Conservation (phyloP, 2,113 vertebrate species). For the Nothocercus nigrocapillus region DNA sequence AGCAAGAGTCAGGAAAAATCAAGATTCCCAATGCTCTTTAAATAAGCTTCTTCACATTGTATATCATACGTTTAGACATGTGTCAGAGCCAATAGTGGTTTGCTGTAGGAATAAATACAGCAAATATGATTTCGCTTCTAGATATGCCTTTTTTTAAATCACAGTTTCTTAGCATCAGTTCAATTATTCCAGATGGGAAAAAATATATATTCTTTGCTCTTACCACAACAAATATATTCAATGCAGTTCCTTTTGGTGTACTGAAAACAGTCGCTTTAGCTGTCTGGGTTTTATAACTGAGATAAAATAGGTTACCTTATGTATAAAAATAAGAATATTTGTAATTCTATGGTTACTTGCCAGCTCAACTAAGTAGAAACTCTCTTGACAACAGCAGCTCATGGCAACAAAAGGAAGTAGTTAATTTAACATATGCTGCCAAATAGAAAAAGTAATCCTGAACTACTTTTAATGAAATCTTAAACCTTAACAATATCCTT, state of each 20-base stretch:
- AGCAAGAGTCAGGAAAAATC: constrained; percentile 19
- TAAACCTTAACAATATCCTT: not conserved
- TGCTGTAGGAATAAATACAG: not conserved
- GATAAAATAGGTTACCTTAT: not conserved
- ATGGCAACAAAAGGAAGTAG: not conserved
- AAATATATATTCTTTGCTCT: not conserved
- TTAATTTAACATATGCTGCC: not conserved
- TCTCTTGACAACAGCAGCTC: not conserved
- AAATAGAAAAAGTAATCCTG: not conserved
- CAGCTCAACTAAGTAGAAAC: not conserved
- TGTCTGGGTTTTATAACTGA: not conserved
- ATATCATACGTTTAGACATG: not conserved
- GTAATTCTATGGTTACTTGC: not conserved
- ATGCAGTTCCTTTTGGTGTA: constrained; percentile 4
- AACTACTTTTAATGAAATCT: not conserved
- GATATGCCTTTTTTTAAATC: not conserved
- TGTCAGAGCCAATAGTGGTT: not conserved
- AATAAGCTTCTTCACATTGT: not conserved
- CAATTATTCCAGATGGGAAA: not conserved
- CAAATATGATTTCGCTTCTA: not conserved
- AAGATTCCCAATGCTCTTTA: not conserved
- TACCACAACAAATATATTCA: constrained; percentile 18
- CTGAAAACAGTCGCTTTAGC: constrained; percentile 35
- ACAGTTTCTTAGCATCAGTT: not conserved
- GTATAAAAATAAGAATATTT: not conserved